Percentiles rank a stretch among this genome's conserved stretches.
phyloP scores from a whole-genome alignment of 2,113 vertebrate genomes.

The Bostrychus sinensis region DNA sequence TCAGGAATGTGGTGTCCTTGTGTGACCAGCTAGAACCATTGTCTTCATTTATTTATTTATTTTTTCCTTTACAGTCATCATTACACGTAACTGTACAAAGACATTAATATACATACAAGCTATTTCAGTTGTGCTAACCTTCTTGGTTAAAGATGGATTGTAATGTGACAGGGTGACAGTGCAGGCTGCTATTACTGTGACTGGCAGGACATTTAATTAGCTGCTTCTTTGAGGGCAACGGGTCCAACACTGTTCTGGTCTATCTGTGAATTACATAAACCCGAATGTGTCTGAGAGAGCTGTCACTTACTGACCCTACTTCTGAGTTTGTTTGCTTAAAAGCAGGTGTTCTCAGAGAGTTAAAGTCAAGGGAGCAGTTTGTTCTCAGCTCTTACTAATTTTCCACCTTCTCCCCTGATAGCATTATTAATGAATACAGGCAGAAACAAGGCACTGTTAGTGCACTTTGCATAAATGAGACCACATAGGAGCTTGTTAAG shows the following conservation, averaged over 20 bases:
- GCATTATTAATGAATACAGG: constrained; percentile 3
- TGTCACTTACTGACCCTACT: constrained; percentile 28
- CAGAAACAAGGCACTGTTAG: constrained; percentile 2
- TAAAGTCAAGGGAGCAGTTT: constrained; percentile 36
- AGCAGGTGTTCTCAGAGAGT: constrained; percentile 37
- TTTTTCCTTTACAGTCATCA: constrained; percentile 16
- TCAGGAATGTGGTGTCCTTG: constrained; percentile 66
- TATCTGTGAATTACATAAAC: constrained; percentile 49
- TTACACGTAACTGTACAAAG: constrained; percentile 13
- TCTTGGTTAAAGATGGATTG: constrained; percentile 49
- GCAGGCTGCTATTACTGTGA: constrained; percentile 52
- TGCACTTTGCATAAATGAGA: constrained; percentile 28
- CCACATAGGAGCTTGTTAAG: constrained; percentile 27
- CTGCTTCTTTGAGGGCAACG: constrained; percentile 46
- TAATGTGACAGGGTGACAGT: constrained; percentile 47
- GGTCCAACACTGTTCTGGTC: constrained; percentile 46
- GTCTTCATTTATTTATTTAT: constrained; percentile 26
- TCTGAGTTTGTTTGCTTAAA: constrained; percentile 15
- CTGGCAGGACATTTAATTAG: constrained; percentile 71
- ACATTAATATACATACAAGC: constrained; percentile 2
- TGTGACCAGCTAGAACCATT: constrained; percentile 52
- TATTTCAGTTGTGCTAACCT: constrained; percentile 28
- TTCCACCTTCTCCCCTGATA: constrained; percentile 21
- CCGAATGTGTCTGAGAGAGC: constrained; percentile 43
- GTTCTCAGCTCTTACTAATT: constrained; percentile 7